phyloP scores from a whole-genome alignment of 2,797 vertebrate species.

The Heterohyrax brucei region DNA sequence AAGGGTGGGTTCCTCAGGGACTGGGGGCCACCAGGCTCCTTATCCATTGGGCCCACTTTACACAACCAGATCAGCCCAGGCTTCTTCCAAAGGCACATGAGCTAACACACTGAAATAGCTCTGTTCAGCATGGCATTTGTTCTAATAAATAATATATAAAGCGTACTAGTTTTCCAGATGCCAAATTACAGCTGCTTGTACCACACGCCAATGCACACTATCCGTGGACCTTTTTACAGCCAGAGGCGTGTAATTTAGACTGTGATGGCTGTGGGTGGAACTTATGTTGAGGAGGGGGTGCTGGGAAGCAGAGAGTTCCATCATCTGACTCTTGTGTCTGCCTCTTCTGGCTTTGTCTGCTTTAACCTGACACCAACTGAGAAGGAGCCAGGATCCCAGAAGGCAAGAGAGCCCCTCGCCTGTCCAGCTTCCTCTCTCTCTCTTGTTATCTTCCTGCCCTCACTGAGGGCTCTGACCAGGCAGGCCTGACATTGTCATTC shows the following conservation, averaged over 20 bases:
- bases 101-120: neutral
- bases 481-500: neutral
- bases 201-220: neutral
- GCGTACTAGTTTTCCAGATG: neutral
- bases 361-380: neutral
- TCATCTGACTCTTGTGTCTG: neutral
- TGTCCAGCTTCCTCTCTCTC: neutral
- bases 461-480: neutral
- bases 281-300: neutral
- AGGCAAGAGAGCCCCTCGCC: neutral
- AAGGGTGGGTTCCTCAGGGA: neutral
- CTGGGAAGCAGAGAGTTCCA: fast-evolving
- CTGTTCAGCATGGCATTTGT: neutral
- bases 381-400: neutral
- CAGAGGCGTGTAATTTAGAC: constrained; percentile 12
- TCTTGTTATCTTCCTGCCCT: neutral
- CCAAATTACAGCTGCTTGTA: constrained; percentile 26
- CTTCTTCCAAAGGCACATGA: neutral
- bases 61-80: neutral
- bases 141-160: constrained; percentile 12
- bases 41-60: neutral
- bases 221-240: neutral
- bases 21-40: neutral
- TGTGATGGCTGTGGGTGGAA: constrained; percentile 15
- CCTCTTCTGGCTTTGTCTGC: neutral